These are phyloP conservation scores for Phymorhynchus buccinoides DNA, from an alignment of 1,140 invertebrate genomes.

Conservation along the genomic window DNA sequence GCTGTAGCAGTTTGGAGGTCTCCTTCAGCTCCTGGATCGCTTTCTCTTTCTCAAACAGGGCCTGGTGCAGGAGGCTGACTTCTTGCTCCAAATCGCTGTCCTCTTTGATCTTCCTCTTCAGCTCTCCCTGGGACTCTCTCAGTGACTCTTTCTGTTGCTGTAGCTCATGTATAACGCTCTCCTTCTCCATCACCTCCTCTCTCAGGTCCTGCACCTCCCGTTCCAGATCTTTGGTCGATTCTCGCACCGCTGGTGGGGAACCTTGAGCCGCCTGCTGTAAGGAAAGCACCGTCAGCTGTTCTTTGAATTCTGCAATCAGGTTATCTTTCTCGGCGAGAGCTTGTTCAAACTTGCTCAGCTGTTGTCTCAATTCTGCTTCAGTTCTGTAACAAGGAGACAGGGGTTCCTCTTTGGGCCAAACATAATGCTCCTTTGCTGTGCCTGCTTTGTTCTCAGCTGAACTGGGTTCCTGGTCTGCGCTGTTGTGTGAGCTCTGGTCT, in stretches of 20 bases:
- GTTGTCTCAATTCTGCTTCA: conserved; percentile 7
- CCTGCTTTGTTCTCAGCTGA: not conserved
- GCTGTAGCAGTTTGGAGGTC: not conserved
- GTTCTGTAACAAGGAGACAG: not conserved
- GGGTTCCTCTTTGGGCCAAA: not conserved
- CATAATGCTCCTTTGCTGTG: not conserved
- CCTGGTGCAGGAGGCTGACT: not conserved
- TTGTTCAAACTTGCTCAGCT: conserved; percentile 31
- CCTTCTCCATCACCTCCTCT: conserved; percentile 41
- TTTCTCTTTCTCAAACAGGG: not conserved
- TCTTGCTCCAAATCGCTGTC: conserved; percentile 43
- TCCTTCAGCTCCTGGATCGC: conserved; percentile 15
- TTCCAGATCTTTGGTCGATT: not conserved
- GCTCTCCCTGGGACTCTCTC: conserved; percentile 16
- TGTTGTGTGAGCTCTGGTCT: not conserved
- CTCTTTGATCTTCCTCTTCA: conserved; percentile 24
- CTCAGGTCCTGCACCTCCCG: conserved; percentile 38
- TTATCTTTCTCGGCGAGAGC: conserved; percentile 42
- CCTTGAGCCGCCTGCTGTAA: conserved; percentile 4
- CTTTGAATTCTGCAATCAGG: conserved; percentile 43
- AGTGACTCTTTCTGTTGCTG: conserved; percentile 43
- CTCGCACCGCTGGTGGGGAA: not conserved
- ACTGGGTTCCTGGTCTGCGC: not conserved
- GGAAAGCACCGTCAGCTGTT: conserved; percentile 23
- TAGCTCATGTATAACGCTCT: conserved; percentile 40